Base-by-base conservation (phyloP, 2,797 vertebrate genomes). In the Thunnus albacares region DNA sequence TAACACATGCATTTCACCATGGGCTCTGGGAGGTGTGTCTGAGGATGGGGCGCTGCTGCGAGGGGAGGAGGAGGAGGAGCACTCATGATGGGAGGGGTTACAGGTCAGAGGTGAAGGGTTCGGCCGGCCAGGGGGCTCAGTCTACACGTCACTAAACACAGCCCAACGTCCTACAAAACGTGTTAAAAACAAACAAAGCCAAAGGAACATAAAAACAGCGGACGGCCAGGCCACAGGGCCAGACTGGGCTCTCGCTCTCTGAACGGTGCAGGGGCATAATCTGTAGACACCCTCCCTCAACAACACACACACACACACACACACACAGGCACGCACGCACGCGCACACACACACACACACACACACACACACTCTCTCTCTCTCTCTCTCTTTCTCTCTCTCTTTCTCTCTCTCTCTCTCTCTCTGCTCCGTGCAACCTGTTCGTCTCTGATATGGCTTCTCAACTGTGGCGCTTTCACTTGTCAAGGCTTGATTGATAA, bases 1-100 rank as follows among this genome's bases (percentile, higher is more conserved):
- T 96, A 96, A 96, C 95, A 96, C 96, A 96, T 96, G 96, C 96
- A 96, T 96, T 96, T 96, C 95, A 96, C 96, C 96, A 92, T 82
- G 95, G 94, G 94, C 95, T 95, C 94, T 94, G 94, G 90, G 91
- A 91, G 89, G 89, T 76, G 90, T 87, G 84, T 79, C 86, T 86
- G 87, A 90, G 85, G 91, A 80, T 52, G 64, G 82, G 90, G 70
- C 6, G 71, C 81, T 69, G 81, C 80, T 86, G 79, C 73, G 84
- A 68, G 73, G 79, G 83, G 71, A 61, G 52, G 79, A 73, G 84
- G 81, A 51, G 77, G 58, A 75, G 75, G 73, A 80, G 81, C 82
- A 71, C 59, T 66, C 30, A 5, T 17, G 20, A 63, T 3, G 24
- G 75, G 69, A 65, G 60, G 60, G 55, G 79, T 73, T 13, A 26